A percentile compares a stretch with the other conserved stretches of the same genome.
Conservation (phyloP, 2,888 invertebrate genomes). For the Heliconius hortense region DNA sequence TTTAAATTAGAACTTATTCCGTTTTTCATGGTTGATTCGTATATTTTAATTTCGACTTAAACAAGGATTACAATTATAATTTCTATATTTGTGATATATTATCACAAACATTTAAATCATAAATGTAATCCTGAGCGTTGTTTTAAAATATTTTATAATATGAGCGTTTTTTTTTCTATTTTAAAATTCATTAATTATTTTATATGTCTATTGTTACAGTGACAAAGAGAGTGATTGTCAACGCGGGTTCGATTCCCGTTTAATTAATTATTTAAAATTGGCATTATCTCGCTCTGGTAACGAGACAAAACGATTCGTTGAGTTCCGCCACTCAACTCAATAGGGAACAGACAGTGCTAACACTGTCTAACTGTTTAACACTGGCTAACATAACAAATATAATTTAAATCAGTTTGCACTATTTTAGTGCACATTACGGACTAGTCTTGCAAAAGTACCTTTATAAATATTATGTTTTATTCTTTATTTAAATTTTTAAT, state of each 20-base stretch:
- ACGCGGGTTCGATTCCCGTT: not conserved
- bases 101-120: not conserved
- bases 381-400: too few species aligned
- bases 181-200: too few species aligned
- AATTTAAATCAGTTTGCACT: too few species aligned
- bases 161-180: not conserved
- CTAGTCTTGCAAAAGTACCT: not conserved
- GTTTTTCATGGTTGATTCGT: conserved; percentile 6
- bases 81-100: not conserved
- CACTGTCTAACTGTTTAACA: too few species aligned
- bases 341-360: not conserved
- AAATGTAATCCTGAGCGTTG: not conserved
- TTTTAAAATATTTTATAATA: not conserved
- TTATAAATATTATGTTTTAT: not conserved
- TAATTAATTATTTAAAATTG: too few species aligned
- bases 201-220: too few species aligned
- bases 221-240: not conserved
- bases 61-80: not conserved
- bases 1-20: conserved; percentile 46
- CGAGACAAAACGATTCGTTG: too few species aligned
- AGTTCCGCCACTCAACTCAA: too few species aligned
- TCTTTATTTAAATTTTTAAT: not conserved
- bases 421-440: not conserved
- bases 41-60: not conserved
- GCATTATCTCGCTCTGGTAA: too few species aligned